Conservation (phyloP, 2,888 invertebrate genomes). For the Spicauda simplicius region DNA sequence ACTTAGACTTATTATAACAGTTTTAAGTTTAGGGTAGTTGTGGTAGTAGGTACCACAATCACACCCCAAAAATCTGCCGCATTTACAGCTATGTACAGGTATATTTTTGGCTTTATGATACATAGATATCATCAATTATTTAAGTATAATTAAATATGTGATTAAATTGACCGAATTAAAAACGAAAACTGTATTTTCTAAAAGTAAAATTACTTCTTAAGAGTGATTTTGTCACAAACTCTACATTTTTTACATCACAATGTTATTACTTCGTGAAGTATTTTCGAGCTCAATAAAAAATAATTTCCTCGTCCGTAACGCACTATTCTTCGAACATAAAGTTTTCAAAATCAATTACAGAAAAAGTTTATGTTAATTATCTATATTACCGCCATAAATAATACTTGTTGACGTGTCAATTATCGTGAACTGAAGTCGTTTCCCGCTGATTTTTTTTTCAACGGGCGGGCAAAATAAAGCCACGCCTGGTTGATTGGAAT, state of each 20-base stretch:
- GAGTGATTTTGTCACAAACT: neutral
- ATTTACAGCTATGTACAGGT: too few relatives aligned
- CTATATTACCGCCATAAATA: constrained; percentile 72
- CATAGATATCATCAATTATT: too few relatives aligned
- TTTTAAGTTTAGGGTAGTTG: too few relatives aligned
- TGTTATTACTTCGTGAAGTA: neutral
- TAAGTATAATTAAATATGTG: too few relatives aligned
- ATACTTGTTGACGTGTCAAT: constrained; percentile 79
- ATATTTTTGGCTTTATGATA: too few relatives aligned
- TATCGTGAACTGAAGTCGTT: constrained; percentile 69
- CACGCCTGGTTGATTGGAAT: constrained; percentile 64
- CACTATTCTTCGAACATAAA: constrained; percentile 58
- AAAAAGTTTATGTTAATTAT: constrained; percentile 75
- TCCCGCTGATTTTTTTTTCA: constrained; percentile 57
- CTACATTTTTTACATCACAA: neutral
- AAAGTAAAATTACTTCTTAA: too few relatives aligned
- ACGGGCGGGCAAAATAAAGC: constrained; percentile 58
- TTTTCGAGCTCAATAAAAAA: constrained; percentile 2
- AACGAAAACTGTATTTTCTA: too few relatives aligned
- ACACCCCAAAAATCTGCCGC: too few relatives aligned
- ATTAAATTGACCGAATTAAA: too few relatives aligned
- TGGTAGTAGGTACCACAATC: too few relatives aligned
- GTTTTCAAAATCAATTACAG: constrained; percentile 79
- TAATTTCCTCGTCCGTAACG: constrained; percentile 56
- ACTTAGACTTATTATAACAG: too few relatives aligned